Percentiles rank a stretch among this genome's conserved stretches.
Evolutionary conservation across 2,888 invertebrate species (phyloP).

Genomic region (Amphipyra berbera): DNA sequence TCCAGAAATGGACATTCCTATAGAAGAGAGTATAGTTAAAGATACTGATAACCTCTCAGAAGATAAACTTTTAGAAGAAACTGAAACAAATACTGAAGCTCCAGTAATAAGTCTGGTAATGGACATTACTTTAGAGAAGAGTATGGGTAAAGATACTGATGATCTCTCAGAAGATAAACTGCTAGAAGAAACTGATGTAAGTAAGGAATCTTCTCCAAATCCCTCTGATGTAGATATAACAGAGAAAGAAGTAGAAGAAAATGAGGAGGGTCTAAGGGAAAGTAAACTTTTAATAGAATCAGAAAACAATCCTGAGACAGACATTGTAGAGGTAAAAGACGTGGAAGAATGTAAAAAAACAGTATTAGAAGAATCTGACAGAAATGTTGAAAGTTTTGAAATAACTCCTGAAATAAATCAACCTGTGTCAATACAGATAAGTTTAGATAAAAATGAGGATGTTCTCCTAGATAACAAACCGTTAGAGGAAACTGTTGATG

Average conservation of each 20-base stretch:
- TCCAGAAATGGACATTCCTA: neutral
- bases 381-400: no score
- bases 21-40: neutral
- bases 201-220: neutral
- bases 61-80: conserved; percentile 17
- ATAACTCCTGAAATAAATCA: no score
- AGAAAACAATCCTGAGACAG: conserved; percentile 2
- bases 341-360: no score
- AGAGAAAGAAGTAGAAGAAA: neutral
- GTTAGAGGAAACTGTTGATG: conserved; percentile 24
- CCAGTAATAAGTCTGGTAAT: neutral
- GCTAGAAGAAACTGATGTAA: neutral
- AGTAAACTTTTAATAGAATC: neutral
- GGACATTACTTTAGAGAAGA: neutral
- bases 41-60: conserved; percentile 19
- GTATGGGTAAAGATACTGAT: neutral
- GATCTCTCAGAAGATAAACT: neutral
- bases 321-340: neutral
- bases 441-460: neutral
- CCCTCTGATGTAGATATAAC: neutral
- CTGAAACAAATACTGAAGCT: neutral
- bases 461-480: conserved; percentile 3
- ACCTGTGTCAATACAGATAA: no score
- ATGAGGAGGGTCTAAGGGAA: neutral
- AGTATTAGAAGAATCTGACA: no score